Conservation (phyloP, 2,797 vertebrate species). For the Vipera ursinii region DNA sequence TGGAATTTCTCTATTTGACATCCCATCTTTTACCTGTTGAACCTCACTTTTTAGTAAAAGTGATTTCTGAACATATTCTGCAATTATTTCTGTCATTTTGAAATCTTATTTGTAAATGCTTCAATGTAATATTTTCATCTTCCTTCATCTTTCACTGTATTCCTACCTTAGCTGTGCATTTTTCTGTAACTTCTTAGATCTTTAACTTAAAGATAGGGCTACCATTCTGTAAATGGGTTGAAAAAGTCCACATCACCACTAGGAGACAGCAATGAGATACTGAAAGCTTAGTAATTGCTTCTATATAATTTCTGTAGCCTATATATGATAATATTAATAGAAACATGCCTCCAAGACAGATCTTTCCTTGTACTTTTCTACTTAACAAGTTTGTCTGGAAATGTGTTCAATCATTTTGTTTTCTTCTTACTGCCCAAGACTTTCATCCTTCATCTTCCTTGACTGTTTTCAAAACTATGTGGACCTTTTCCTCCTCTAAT, state of each 20-base stretch:
- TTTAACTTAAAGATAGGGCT: background rate
- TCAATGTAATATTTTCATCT: background rate
- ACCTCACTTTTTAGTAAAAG: background rate
- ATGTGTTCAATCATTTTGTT: background rate
- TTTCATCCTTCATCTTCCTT: background rate
- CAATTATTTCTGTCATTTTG: background rate
- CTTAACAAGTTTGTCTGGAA: background rate
- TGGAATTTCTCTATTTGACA: background rate
- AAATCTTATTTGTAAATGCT: background rate
- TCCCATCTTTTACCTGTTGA: background rate
- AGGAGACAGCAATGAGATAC: background rate
- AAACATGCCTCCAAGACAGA: background rate
- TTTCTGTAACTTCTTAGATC: background rate
- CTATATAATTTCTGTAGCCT: background rate
- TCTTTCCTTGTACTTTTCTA: background rate
- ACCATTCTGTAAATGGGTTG: background rate
- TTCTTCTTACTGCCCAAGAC: background rate
- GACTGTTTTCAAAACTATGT: background rate
- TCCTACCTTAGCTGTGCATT: background rate
- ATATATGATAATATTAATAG: background rate
- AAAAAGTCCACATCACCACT: background rate
- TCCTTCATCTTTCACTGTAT: background rate
- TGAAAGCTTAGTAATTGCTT: background rate
- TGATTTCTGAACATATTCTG: background rate
- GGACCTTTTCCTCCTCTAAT: background rate